Evolutionary conservation across 64 coral and sea anemone genomes (phyloP).

Genomic region (Stichodactyla helianthus): DNA sequence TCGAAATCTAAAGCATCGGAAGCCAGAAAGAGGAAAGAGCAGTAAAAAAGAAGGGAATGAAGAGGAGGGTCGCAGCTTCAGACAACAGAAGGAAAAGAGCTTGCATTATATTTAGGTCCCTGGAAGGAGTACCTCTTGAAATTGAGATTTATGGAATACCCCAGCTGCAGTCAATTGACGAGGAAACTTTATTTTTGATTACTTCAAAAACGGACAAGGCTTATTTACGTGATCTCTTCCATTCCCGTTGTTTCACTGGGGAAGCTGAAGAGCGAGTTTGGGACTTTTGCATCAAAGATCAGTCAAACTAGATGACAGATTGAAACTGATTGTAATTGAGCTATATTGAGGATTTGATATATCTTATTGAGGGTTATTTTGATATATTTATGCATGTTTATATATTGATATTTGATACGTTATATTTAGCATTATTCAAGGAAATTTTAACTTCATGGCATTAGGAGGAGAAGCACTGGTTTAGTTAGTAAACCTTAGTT

Average conservation of each 20-base stretch:
- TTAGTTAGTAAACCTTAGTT: neutral
- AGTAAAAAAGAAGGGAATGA: neutral
- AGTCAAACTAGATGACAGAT: no score
- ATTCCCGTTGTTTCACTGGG: neutral
- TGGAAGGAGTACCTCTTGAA: neutral
- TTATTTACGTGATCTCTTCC: conserved; percentile 1
- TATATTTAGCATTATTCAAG: no score
- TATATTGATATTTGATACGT: no score
- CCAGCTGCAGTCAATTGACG: neutral
- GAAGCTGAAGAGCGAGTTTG: neutral
- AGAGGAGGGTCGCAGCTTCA: conserved; percentile 32
- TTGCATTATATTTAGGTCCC: conserved; percentile 23
- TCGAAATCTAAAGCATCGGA: conserved; percentile 47
- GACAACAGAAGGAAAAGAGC: conserved; percentile 21
- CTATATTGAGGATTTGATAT: no score
- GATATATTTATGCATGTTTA: no score
- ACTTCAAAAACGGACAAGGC: neutral
- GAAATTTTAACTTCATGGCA: no score
- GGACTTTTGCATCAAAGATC: no score
- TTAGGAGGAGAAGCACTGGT: no score
- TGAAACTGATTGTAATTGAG: no score
- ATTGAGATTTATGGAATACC: conserved; percentile 15
- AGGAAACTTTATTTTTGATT: neutral
- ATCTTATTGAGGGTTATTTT: no score
- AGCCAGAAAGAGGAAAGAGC: neutral